phyloP scores from a whole-genome alignment of 2,113 vertebrate species.

The Jaculus jaculus region DNA sequence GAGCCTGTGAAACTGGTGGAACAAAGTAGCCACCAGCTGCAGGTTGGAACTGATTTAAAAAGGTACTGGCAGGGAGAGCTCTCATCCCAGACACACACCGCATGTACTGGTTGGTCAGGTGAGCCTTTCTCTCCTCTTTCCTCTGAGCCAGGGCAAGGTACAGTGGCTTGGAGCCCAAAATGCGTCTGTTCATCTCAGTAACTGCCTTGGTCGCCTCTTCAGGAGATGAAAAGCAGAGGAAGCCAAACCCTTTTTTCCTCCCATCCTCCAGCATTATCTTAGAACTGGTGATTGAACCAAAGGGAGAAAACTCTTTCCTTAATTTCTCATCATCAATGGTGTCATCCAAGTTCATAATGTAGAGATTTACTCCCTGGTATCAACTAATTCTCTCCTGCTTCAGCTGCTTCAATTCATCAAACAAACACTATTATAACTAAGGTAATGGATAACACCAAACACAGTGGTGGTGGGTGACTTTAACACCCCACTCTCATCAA shows the following conservation, averaged over 20 bases:
- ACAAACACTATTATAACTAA: no score
- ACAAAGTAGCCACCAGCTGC: constrained; percentile 96
- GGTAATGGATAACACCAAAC: no score
- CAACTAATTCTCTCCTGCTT: no score
- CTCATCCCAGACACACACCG: constrained; percentile 99
- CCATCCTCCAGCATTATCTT: constrained; percentile 99
- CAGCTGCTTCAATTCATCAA: no score
- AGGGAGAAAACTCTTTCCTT: constrained; percentile 97
- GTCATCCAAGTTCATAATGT: constrained; percentile 99
- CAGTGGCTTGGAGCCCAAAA: constrained; percentile 97
- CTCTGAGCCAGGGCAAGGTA: constrained; percentile 97
- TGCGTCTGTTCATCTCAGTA: constrained; percentile 99
- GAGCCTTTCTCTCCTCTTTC: constrained; percentile 98
- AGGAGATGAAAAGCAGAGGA: constrained; percentile 99
- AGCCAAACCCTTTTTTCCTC: constrained; percentile 98
- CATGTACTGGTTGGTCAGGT: constrained; percentile 99
- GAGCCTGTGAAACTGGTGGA: constrained; percentile 97
- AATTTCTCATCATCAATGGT: constrained; percentile 99
- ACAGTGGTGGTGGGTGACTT: no score
- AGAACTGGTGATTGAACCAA: constrained; percentile 97
- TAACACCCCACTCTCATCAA: no score
- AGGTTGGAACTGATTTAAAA: constrained; percentile 99
- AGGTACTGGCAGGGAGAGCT: constrained; percentile 96
- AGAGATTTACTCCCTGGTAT: constrained; percentile 99
- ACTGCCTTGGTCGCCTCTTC: constrained; percentile 99